Conservation (phyloP, 2,888 invertebrate species). For the Megastigmus dorsalis region DNA sequence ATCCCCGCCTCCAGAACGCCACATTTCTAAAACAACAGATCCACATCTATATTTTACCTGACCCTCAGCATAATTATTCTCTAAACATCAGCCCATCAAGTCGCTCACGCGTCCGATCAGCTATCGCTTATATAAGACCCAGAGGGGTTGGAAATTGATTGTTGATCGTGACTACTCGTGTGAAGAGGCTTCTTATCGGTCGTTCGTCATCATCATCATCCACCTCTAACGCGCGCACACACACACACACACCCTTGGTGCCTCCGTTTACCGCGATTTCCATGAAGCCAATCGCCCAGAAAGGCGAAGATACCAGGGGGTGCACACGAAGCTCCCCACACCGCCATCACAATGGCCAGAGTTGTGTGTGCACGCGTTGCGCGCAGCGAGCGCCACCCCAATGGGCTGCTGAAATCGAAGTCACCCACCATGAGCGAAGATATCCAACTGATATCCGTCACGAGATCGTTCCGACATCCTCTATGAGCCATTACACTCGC, state of each 20-base stretch:
- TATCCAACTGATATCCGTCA: conserved; percentile 56
- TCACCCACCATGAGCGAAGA: background rate
- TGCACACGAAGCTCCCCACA: background rate
- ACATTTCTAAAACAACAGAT: too few species aligned
- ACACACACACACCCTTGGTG: too few species aligned
- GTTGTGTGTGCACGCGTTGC: background rate
- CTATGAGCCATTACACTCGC: conserved; percentile 54
- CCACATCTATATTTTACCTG: too few species aligned
- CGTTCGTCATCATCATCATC: conserved; percentile 46
- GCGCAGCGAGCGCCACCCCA: too few species aligned
- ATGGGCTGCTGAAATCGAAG: background rate
- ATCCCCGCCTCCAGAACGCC: too few species aligned
- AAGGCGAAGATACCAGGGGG: conserved; percentile 55
- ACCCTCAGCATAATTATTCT: background rate
- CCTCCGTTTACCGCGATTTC: conserved; percentile 59
- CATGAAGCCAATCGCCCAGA: conserved; percentile 60
- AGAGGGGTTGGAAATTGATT: conserved; percentile 29
- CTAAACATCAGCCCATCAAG: background rate
- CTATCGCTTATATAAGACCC: conserved; percentile 1
- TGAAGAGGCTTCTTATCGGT: conserved; percentile 57
- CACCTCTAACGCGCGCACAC: too few species aligned
- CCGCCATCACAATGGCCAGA: conserved; percentile 18
- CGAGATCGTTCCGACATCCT: conserved; percentile 54
- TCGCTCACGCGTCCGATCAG: background rate
- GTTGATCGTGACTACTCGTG: conserved; percentile 56